These are phyloP conservation scores for Mirounga angustirostris DNA, from an alignment of 2,113 vertebrate genomes.

Conservation along the genomic window DNA sequence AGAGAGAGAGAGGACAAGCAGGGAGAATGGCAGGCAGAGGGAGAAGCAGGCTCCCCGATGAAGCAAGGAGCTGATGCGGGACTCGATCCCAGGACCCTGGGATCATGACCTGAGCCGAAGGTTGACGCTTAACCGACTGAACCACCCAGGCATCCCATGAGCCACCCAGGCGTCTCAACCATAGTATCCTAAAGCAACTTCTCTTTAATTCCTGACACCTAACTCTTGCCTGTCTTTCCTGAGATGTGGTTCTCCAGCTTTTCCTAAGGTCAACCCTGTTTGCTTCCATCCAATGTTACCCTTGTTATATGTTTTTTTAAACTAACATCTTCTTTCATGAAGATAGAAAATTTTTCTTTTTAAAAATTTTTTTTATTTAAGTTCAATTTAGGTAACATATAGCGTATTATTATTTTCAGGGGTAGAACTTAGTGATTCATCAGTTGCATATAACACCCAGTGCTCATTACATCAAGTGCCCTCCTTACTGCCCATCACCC, in stretches of 20 bases:
- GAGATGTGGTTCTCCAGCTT: not conserved
- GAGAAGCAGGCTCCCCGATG: too few relatives aligned
- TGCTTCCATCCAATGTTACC: not conserved
- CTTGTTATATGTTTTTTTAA: not conserved
- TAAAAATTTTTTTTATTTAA: not conserved
- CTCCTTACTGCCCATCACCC: not conserved
- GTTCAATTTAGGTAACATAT: not conserved
- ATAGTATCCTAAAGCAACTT: too few relatives aligned
- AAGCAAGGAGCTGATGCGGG: too few relatives aligned
- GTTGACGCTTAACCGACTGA: too few relatives aligned
- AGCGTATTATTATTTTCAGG: not conserved
- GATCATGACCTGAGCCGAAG: too few relatives aligned
- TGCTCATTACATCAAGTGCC: not conserved
- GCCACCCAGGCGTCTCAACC: too few relatives aligned
- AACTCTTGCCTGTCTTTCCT: not conserved
- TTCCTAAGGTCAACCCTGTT: not conserved
- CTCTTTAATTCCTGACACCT: not conserved
- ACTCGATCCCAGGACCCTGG: too few relatives aligned
- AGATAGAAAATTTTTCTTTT: not conserved
- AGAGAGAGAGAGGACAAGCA: too few relatives aligned
- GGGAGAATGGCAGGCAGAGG: too few relatives aligned
- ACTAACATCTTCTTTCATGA: not conserved
- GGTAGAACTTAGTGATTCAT: not conserved
- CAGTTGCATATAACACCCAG: not conserved
- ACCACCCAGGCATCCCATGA: not conserved